phyloP scores from a whole-genome alignment of 2,113 vertebrate species.

The Agapornis roseicollis region DNA sequence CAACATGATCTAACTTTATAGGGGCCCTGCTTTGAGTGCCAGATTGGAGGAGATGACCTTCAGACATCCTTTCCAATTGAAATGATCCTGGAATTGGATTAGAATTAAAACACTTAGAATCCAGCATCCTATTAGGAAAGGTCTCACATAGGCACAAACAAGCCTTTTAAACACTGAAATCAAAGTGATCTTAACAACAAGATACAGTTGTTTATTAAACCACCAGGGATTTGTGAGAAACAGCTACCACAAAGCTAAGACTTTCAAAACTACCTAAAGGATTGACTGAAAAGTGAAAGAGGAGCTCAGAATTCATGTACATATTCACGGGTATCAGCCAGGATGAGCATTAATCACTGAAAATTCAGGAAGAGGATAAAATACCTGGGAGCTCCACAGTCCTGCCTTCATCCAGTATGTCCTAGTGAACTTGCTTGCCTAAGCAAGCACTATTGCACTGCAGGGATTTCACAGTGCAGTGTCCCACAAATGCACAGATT shows the following conservation, averaged over 20 bases:
- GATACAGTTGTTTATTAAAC: neutral
- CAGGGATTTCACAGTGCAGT: neutral
- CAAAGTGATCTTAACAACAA: neutral
- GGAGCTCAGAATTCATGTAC: neutral
- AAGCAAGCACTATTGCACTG: neutral
- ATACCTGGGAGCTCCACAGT: neutral
- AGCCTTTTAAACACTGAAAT: neutral
- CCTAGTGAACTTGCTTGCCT: neutral
- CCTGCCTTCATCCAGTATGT: accelerated
- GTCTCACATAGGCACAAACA: neutral
- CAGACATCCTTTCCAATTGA: neutral
- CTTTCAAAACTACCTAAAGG: neutral
- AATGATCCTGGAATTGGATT: neutral
- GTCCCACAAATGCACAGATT: accelerated
- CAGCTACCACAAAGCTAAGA: neutral
- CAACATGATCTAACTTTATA: neutral
- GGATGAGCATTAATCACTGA: neutral
- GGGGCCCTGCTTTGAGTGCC: neutral
- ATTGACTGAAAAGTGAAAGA: neutral
- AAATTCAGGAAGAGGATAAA: neutral
- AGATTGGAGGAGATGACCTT: neutral
- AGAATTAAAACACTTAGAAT: neutral
- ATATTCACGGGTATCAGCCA: neutral
- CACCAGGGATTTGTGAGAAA: neutral
- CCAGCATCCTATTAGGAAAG: neutral